A percentile compares a stretch with the other conserved stretches of the same genome.
Conservation (phyloP, 2,888 invertebrate genomes). For the Hypena proboscidalis region DNA sequence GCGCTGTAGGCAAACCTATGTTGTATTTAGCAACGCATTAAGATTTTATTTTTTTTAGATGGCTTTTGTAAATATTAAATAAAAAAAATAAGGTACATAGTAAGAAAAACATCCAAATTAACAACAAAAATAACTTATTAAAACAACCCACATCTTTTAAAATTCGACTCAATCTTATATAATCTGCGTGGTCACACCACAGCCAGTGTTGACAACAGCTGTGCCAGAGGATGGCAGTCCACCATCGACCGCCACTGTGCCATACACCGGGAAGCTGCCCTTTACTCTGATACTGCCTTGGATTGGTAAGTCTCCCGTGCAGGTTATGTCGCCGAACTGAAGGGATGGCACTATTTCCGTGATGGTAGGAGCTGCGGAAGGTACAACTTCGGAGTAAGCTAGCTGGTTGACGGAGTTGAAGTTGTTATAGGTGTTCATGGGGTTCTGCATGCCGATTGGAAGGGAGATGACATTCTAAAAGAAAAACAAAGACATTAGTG, state of each 20-base stretch:
- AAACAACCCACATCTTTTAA: too few species aligned
- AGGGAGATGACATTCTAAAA: conserved; percentile 40
- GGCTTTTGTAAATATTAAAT: too few species aligned
- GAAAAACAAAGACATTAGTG: not conserved
- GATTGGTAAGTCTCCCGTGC: conserved; percentile 67
- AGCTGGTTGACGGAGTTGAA: conserved; percentile 16
- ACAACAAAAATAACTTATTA: conserved; percentile 30
- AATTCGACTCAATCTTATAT: conserved; percentile 19
- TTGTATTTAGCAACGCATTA: too few species aligned
- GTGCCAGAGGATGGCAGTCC: conserved; percentile 63
- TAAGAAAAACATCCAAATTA: conserved; percentile 1
- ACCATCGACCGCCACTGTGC: conserved; percentile 67
- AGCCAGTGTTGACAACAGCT: conserved; percentile 60
- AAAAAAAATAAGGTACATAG: too few species aligned
- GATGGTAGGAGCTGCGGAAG: conserved; percentile 57
- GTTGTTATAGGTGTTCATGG: conserved; percentile 8
- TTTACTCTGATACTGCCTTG: conserved; percentile 67
- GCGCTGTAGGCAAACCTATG: too few species aligned
- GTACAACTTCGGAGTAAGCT: too few species aligned
- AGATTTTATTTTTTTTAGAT: too few species aligned
- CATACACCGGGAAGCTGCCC: conserved; percentile 73
- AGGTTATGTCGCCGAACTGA: conserved; percentile 65
- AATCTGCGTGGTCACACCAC: conserved; percentile 34
- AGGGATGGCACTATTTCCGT: conserved; percentile 66
- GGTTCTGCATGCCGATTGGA: conserved; percentile 37